phyloP scores from a whole-genome alignment of 2,113 vertebrate species.

The Anseranas semipalmata region DNA sequence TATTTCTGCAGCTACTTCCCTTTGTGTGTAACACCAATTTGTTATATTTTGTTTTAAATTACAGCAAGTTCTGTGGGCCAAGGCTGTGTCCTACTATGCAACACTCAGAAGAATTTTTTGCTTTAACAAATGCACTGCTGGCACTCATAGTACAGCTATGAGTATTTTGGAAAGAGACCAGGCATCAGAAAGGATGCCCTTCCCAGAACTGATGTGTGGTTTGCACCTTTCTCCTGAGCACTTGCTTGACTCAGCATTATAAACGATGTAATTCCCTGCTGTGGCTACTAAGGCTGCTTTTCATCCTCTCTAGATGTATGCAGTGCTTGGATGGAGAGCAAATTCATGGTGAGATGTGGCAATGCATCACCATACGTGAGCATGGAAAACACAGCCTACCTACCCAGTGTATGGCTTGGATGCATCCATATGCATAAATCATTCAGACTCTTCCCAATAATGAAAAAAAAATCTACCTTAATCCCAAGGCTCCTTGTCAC shows the following conservation, averaged over 20 bases:
- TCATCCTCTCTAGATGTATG: background rate
- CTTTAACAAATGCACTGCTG: background rate
- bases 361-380: fast-evolving
- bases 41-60: background rate
- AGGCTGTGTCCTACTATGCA: background rate
- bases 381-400: background rate
- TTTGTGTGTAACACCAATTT: background rate
- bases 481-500: background rate
- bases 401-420: fast-evolving
- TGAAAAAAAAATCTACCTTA: background rate
- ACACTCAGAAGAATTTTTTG: background rate
- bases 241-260: background rate
- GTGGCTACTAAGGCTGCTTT: background rate
- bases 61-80: background rate
- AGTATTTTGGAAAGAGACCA: background rate
- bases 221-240: background rate
- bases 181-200: background rate
- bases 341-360: background rate
- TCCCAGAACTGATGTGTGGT: background rate
- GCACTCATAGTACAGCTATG: background rate
- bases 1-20: background rate
- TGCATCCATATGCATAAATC: background rate
- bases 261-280: background rate
- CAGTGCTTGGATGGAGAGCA: background rate
- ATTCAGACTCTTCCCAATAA: background rate